Evolutionary conservation across 1,140 invertebrate genomes (phyloP), one percentile per base, ranked within the genome.

Genomic region (Drosophila lacertosa): DNA sequence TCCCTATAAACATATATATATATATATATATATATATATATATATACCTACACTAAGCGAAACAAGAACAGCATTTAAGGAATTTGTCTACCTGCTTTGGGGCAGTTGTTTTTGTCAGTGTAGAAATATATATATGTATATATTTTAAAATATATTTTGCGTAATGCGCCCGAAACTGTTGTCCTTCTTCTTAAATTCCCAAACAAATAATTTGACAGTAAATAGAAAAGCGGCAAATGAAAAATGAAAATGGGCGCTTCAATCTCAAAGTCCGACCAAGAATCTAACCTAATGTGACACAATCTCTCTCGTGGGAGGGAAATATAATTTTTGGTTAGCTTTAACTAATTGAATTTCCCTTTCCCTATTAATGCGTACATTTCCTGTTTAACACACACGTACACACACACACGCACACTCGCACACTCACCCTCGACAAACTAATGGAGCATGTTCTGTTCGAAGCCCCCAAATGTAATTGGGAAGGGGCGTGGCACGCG

Each of bases 121-220:
- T 48, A 65, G 0, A 13, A 15, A 9, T 33, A 24, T 42, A 44
- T 67, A n/a, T n/a, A 29, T 6, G 26, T 2, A 9, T 29, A 29
- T 29, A 29, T 29, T 68, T 62, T 10, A 29, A 32, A 62, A 62
- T 66, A 42, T 64, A 35, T 62, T 83, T 79, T 84, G 75, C 75
- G 55, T 83, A 83, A 82, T 74, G 75, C 78, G 62, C 64, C 53
- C 42, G 39, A 70, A 77, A 74, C 64, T 66, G 60, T 64, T 78
- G 74, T 74, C 70, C 79, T 63, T 42, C 20, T 42, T 71, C 71
- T 71, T 79, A 74, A 83, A 79, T 82, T 82, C 80, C 79, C 58
- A 70, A 32, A 54, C 75, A 82, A 82, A 82, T 79, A 82, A 82
- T 84, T 82, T 71, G 80, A 79, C 75, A 74, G 80, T 70, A 82